Base-by-base conservation (phyloP, 2,888 invertebrate species). In the Lordiphosa andalusiaca region DNA sequence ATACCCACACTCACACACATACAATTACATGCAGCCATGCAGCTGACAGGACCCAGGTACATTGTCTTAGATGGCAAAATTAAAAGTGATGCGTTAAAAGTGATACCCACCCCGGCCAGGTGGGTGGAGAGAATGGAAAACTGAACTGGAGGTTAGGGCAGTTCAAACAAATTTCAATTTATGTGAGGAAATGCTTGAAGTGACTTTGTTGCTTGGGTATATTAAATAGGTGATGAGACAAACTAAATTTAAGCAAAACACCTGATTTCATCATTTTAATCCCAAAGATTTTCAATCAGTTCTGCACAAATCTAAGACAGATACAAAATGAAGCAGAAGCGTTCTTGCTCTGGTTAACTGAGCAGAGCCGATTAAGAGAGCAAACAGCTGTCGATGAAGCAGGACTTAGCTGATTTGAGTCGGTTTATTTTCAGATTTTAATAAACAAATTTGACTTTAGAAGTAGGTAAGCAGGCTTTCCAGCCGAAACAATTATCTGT, bases 21-120 rank as follows among this genome's bases (percentile, higher is more conserved):
- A 59, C 63, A 75, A 71, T 67, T 60, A 69, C 69, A 65, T 75
- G 53, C 55, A 48, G 71, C 50, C 64, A 53, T 81, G 71, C 60
- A 76, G 57, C 69, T 77, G 77, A 84, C 84, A 77, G 62, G 49
- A 59, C 64, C 62, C 51, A 63, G 69, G 53, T 44, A 63, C 77
- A 71, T 62, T 81, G 73, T 76, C 73, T 83, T 60, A 51, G 48
- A 64, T 61, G 38, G 39, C 44, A 57, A 77, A 84, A 81, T 77
- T 81, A 84, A 77, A 77, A 77, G 84, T 77, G 84, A 77, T 84
- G 81, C 59, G 67, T 61, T 33, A n/a, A n/a, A n/a, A n/a, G n/a
- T n/a, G n/a, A n/a, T n/a, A n/a, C n/a, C n/a, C n/a, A 30, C 12
- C 23, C 23, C 9, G 25, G 23, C 35, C 1, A 55, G 21, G 13